Percentiles rank a stretch among this genome's conserved stretches.
phyloP scores from a whole-genome alignment of 64 coral and sea anemone genomes.

The Montipora sp. region DNA sequence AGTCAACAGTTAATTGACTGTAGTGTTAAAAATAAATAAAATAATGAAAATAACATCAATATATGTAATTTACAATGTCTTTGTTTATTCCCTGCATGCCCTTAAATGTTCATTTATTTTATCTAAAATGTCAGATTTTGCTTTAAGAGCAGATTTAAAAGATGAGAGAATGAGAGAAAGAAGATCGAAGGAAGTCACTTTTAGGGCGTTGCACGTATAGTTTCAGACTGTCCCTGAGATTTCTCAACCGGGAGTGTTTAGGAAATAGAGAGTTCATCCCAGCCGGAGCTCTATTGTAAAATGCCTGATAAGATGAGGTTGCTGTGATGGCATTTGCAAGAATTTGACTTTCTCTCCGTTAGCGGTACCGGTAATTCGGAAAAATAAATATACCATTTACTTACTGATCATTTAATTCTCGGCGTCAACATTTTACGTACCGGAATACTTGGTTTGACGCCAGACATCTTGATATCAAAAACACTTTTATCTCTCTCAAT shows the following conservation, averaged over 20 bases:
- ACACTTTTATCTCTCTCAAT: conserved; percentile 55
- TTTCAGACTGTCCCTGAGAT: conserved; percentile 10
- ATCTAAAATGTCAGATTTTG: not conserved
- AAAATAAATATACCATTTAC: too few species aligned
- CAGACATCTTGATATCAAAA: conserved; percentile 40
- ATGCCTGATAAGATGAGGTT: not conserved
- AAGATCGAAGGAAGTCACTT: not conserved
- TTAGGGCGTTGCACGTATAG: not conserved
- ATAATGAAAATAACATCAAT: not conserved
- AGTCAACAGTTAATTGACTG: too few species aligned
- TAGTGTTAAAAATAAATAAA: not conserved
- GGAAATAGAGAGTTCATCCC: conserved; percentile 6
- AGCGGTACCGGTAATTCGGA: too few species aligned
- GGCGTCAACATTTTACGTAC: not conserved
- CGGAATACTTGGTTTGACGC: conserved; percentile 70
- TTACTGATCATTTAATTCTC: too few species aligned
- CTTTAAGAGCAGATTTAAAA: not conserved
- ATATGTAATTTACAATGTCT: not conserved
- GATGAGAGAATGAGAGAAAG: not conserved
- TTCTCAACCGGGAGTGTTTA: not conserved
- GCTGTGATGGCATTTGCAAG: too few species aligned
- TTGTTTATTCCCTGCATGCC: not conserved
- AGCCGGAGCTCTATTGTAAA: not conserved
- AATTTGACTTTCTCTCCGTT: too few species aligned
- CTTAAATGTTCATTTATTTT: not conserved